These are phyloP conservation scores for Anthrax anthrax DNA, from an alignment of 2,888 invertebrate genomes.

Conservation along the genomic window DNA sequence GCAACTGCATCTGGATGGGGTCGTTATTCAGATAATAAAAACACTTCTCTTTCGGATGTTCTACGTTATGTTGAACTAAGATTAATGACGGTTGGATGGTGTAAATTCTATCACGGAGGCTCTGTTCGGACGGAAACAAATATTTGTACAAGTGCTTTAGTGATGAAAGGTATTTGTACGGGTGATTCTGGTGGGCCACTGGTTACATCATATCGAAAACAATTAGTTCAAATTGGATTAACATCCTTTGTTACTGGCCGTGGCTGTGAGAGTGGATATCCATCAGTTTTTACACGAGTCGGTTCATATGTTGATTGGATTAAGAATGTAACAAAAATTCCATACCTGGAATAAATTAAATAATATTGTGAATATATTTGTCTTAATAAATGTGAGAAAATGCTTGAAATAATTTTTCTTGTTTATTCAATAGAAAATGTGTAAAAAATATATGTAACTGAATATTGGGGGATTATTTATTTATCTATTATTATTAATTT, in stretches of 20 bases:
- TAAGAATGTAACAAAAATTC: too few species aligned
- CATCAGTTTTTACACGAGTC: constrained; percentile 1
- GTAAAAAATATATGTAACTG: too few species aligned
- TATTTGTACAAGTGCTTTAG: not conserved
- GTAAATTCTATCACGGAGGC: not conserved
- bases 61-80: not conserved
- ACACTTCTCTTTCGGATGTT: not conserved
- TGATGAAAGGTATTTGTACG: not conserved
- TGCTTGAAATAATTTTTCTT: too few species aligned
- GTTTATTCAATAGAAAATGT: too few species aligned
- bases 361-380: too few species aligned
- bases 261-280: not conserved
- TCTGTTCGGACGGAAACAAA: not conserved
- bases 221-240: not conserved
- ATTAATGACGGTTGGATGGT: not conserved
- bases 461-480: too few species aligned
- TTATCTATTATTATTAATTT: too few species aligned
- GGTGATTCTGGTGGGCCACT: constrained; percentile 5
- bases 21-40: not conserved
- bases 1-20: constrained; percentile 4
- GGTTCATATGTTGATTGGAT: constrained; percentile 5
- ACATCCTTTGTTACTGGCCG: not conserved
- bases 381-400: too few species aligned
- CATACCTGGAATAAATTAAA: too few species aligned
- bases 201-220: not conserved